Conservation (phyloP, 1,140 invertebrate genomes). For the Thaumetopoea pityocampa region DNA sequence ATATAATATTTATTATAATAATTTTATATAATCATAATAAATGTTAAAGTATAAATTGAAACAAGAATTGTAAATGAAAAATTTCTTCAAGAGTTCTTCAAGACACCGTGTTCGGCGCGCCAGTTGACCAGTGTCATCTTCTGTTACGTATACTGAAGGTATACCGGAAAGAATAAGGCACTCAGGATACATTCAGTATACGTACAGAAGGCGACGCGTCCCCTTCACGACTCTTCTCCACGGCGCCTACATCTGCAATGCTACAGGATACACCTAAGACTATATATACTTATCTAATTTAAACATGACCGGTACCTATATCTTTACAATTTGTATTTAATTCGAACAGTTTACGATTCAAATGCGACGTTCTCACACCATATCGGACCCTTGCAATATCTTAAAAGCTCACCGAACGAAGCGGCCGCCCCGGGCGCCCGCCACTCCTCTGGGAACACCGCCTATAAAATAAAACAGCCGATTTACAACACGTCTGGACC, state of each 20-base stretch:
- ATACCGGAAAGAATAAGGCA: constrained; percentile 96
- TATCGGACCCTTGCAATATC: constrained; percentile 46
- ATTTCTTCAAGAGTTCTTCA: constrained; percentile 28
- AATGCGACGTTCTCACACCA: constrained; percentile 31
- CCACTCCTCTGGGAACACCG: constrained; percentile 45
- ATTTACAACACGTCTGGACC: constrained; percentile 63
- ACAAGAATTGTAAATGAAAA: constrained; percentile 7
- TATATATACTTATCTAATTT: constrained; percentile 1
- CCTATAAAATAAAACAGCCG: constrained; percentile 74
- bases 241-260: constrained; percentile 5
- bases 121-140: constrained; percentile 87
- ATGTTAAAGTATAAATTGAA: constrained; percentile 7
- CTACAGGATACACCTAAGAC: constrained; percentile 27
- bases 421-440: constrained; percentile 24
- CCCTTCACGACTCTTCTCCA: constrained; percentile 52
- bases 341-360: constrained; percentile 21
- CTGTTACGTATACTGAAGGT: constrained; percentile 99
- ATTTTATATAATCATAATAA: too few species aligned
- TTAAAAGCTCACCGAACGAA: constrained; percentile 53
- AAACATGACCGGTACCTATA: background rate
- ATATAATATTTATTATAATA: too few species aligned
- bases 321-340: constrained; percentile 4
- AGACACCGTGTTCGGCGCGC: constrained; percentile 36
- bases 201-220: constrained; percentile 94
- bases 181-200: constrained; percentile 99